phyloP scores from a whole-genome alignment of 2,797 vertebrate genomes.

The Bufotes viridis region DNA sequence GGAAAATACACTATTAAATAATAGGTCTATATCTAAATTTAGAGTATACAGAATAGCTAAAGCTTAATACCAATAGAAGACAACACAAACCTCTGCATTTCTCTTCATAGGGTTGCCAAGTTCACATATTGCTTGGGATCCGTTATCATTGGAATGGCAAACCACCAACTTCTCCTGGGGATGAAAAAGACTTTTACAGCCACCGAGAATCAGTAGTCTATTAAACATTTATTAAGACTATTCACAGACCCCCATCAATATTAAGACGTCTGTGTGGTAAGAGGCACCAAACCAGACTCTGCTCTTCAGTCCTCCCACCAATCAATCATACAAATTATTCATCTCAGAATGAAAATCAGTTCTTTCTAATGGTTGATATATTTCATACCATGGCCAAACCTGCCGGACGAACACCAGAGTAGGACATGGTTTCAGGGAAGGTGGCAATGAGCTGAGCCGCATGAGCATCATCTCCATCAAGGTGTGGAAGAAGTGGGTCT shows the following conservation, averaged over 20 bases:
- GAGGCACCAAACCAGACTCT: too few relatives aligned
- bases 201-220: background rate
- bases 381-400: conserved; percentile 2
- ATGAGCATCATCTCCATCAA: conserved; percentile 91
- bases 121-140: conserved; percentile 86
- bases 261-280: background rate
- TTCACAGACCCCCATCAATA: background rate
- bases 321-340: background rate
- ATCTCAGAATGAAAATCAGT: background rate
- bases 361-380: background rate
- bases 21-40: background rate
- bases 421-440: conserved; percentile 82
- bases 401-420: conserved; percentile 78
- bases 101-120: conserved; percentile 90
- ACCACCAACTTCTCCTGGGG: conserved; percentile 78
- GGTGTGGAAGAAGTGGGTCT: conserved; percentile 74
- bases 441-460: conserved; percentile 83
- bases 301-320: background rate
- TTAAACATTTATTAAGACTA: background rate
- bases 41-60: background rate
- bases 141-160: conserved; percentile 84
- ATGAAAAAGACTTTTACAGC: background rate
- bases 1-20: background rate
- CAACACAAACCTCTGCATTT: conserved; percentile 73
- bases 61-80: background rate